A percentile compares a stretch with the other conserved stretches of the same genome.
Evolutionary conservation across 2,113 vertebrate genomes (phyloP).

Genomic region (Toxotes jaculatrix): DNA sequence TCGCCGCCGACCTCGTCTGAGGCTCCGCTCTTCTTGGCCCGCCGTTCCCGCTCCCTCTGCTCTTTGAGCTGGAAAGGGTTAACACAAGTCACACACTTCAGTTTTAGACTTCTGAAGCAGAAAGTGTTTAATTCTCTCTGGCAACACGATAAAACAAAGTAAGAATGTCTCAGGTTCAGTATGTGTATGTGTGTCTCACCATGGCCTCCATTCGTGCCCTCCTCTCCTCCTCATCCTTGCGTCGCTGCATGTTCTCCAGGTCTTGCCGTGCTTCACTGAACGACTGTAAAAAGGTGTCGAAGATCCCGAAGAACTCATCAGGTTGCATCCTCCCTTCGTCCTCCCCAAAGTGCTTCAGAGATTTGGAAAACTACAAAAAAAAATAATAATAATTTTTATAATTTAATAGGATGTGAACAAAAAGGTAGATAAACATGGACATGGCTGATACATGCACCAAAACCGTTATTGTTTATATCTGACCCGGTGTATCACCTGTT

Average conservation of each 20-base stretch:
- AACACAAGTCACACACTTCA: background rate
- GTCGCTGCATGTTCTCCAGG: constrained; percentile 95
- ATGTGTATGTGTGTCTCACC: constrained; percentile 82
- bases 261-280: constrained; percentile 94
- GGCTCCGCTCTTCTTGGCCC: constrained; percentile 88
- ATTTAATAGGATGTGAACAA: background rate
- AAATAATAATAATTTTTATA: background rate
- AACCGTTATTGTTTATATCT: background rate
- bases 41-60: constrained; percentile 92
- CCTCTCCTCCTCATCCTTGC: constrained; percentile 96
- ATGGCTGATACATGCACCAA: background rate
- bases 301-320: constrained; percentile 98
- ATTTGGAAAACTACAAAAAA: constrained; percentile 88
- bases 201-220: constrained; percentile 95
- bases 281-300: constrained; percentile 95
- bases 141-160: background rate
- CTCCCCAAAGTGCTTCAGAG: constrained; percentile 95
- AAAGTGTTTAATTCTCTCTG: background rate
- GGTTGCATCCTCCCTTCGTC: constrained; percentile 92
- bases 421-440: too few relatives aligned
- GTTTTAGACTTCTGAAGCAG: background rate
- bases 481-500: background rate
- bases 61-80: constrained; percentile 90
- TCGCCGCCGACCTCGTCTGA: constrained; percentile 94
- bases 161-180: background rate